Evolutionary conservation across 2,113 vertebrate species (phyloP), one percentile per base, ranked within the genome.

Genomic region (Tapirus terrestris): DNA sequence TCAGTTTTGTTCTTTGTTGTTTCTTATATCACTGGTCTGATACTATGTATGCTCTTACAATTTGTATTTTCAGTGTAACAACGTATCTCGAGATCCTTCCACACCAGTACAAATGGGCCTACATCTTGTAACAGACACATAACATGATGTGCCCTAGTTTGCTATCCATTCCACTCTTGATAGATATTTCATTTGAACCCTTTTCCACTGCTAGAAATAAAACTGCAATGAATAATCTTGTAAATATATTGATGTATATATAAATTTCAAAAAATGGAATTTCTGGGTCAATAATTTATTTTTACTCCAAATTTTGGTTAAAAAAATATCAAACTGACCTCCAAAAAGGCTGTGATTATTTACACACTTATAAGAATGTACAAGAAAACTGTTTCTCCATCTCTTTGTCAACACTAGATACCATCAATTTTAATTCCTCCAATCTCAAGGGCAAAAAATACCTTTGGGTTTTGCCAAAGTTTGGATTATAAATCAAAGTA

Each of bases 221-320:
- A 94, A 83, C 20, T 67, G 23, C n/a, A 86, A 73, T 83, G 20
- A 67, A 72, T 13, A 70, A 67, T 48, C 5, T 17, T 96, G 9
- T 48, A 92, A 85, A 75, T 73, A 79, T 67, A 86, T 73, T 67
- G 60, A 48, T 48, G 31, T 48, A 53, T 48, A 86, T 23, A 20
- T 53, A 84, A 39, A 80, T 72, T 21, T 1, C 29, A 29, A 27
- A 60, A 21, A 72, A 48, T 83, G 5, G 25, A 89, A 86, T 86
- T 94, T 94, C 33, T 48, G 12, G 23, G 12, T 90, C 17, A 94
- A 84, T 51, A n/a, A 31, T 68, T 81, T 88, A 96, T 58, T 81
- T 90, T 56, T 13, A 92, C 65, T 86, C 89, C 31, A 97, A 84
- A 89, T 96, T 84, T 65, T 92, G 8, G 58, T 90, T n/a, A 16